These are phyloP conservation scores for Aythya baeri DNA, from an alignment of 2,113 vertebrate species.

Conservation along the genomic window DNA sequence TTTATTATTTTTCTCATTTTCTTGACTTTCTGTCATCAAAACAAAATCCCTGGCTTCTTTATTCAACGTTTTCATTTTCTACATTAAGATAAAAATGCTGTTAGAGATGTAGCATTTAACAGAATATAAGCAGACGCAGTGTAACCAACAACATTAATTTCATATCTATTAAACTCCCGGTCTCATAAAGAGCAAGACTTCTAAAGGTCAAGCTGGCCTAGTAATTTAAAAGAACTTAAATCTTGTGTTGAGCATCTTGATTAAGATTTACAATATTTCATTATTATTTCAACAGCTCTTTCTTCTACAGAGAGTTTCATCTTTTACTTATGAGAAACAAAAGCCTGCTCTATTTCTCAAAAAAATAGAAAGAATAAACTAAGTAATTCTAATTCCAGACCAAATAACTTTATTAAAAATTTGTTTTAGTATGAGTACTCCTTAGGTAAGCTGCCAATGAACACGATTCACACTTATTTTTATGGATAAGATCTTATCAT, in stretches of 20 bases:
- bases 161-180: background rate
- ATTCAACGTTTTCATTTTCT: background rate
- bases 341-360: background rate
- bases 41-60: background rate
- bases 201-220: background rate
- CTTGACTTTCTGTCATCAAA: background rate
- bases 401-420: background rate
- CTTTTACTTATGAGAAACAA: background rate
- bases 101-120: background rate
- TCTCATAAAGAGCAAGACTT: background rate
- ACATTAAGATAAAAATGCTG: background rate
- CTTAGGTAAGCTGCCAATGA: background rate
- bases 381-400: background rate
- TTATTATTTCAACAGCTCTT: background rate
- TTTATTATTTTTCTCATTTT: background rate
- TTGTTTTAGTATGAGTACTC: background rate
- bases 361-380: background rate
- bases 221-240: background rate
- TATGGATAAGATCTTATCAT: background rate
- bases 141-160: background rate
- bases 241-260: background rate
- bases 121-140: background rate
- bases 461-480: background rate
- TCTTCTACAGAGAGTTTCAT: background rate
- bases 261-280: background rate